Conservation (phyloP, 2,888 invertebrate species). For the Laspeyria flexula region DNA sequence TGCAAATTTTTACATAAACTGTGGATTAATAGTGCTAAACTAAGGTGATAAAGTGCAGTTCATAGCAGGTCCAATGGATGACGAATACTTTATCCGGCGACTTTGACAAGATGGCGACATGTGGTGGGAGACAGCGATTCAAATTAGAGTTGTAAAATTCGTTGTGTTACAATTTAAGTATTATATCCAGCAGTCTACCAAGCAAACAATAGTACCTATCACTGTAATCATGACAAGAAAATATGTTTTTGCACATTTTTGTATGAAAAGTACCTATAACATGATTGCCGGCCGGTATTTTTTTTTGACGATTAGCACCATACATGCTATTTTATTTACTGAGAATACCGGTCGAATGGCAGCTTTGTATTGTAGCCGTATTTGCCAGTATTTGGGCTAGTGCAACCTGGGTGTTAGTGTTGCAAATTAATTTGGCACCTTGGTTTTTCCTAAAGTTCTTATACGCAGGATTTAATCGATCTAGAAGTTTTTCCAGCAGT, state of each 20-base stretch:
- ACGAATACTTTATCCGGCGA: slow-evolving; percentile 76
- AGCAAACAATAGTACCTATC: not conserved
- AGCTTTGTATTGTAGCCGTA: slow-evolving; percentile 37
- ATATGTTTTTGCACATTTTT: not conserved
- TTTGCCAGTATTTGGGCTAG: too few species aligned
- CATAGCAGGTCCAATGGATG: slow-evolving; percentile 59
- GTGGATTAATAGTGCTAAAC: slow-evolving; percentile 49
- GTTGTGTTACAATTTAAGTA: slow-evolving; percentile 2
- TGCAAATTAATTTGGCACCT: too few species aligned
- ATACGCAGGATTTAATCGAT: not conserved
- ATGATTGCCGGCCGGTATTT: slow-evolving; percentile 46
- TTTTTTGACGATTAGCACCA: not conserved
- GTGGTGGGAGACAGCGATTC: slow-evolving; percentile 70
- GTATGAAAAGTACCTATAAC: not conserved
- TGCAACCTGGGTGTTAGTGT: too few species aligned
- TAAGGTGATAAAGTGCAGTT: slow-evolving; percentile 53
- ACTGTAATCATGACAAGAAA: not conserved
- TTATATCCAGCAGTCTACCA: not conserved
- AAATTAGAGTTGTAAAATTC: slow-evolving; percentile 54
- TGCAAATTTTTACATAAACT: slow-evolving; percentile 38
- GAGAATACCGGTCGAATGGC: not conserved
- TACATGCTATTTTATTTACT: not conserved
- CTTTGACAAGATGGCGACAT: slow-evolving; percentile 86
- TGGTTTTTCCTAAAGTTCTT: too few species aligned
- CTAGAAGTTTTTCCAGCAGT: not conserved